A percentile compares a stretch with the other conserved stretches of the same genome.
Conservation (phyloP, 30 jellyfish, hydroid and myxozoan species). For the Cassiopea xamachana region DNA sequence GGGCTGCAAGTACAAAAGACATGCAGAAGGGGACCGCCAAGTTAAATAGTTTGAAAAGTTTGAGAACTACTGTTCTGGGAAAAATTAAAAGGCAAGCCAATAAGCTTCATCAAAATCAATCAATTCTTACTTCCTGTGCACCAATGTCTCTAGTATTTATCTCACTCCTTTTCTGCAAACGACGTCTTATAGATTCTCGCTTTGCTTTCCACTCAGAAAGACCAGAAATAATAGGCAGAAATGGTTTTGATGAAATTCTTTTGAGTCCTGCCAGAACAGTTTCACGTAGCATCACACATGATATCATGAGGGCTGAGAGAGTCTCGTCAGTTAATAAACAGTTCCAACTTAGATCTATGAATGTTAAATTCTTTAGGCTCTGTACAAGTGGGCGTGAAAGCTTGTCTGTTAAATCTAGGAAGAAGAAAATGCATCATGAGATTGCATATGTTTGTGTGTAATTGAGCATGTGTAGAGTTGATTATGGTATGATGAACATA, state of each 20-base stretch:
- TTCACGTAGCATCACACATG: conserved; percentile 58
- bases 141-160: conserved; percentile 28
- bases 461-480: too few relatives aligned
- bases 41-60: too few relatives aligned
- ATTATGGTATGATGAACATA: too few relatives aligned
- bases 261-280: conserved; percentile 77
- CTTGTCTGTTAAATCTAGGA: conserved; percentile 50
- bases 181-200: conserved; percentile 27
- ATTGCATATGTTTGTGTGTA: too few relatives aligned
- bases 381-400: conserved; percentile 20
- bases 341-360: conserved; percentile 85
- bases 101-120: neutral
- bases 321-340: conserved; percentile 71
- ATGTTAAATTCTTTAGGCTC: conserved; percentile 21
- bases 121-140: conserved; percentile 24
- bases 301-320: conserved; percentile 38
- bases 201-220: conserved; percentile 48
- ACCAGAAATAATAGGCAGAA: conserved; percentile 81
- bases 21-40: too few relatives aligned
- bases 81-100: neutral
- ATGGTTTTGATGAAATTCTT: conserved; percentile 69
- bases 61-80: too few relatives aligned
- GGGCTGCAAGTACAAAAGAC: too few relatives aligned
- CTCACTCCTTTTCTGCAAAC: neutral
- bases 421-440: neutral